Base-by-base conservation (phyloP, 2,888 invertebrate genomes). In the Ophioninae sp. region DNA sequence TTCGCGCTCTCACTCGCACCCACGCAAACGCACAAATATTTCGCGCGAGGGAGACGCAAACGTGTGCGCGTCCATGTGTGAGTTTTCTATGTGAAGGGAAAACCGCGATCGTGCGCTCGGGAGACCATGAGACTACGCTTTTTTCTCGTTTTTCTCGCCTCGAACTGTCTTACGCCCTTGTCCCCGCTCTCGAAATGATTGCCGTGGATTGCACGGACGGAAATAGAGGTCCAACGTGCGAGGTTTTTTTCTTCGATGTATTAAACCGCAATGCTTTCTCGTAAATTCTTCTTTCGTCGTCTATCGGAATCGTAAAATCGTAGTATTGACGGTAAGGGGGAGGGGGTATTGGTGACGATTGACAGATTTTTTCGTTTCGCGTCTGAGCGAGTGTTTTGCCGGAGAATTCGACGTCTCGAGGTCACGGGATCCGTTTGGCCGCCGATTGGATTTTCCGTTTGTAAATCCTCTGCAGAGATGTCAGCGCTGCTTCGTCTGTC, bases 101-200 rank as follows among this genome's bases (percentile, higher is more conserved):
- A 50, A 50, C 50, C 59, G 62, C 61, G 59, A 79, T 73, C 65
- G 79, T 50, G 56, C 70, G 65, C 78, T 61, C 77, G 59, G 59
- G 78, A 73, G 76, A 84, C 84, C 84, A 82, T 84, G 84, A 84
- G 81, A 84, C 84, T 73, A 76, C 81, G 59, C 50, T 84, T 84
- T 84, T 79, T 65, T 65, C 20, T 37, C 69, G 56, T 67, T 79
- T 73, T 61, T 68, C 10, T 65, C 44, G 56, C 64, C 41, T 65
- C 64, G 39, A 62, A 23, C 50, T 75, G 69, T 50, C 56, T 74
- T 56, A 30, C 59, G 84, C 81, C 79, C 81, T 81, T 84, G 84
- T 84, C 84, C 81, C 78, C 81, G 84, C 84, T 81, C 78, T 84
- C 78, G 62, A 81, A 84, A 84, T 72, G 70, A 81, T 84, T 78